Percentiles rank a stretch among this genome's conserved stretches.
phyloP scores from a whole-genome alignment of 2,888 invertebrate genomes.

The Leptinotarsa peninsularis region DNA sequence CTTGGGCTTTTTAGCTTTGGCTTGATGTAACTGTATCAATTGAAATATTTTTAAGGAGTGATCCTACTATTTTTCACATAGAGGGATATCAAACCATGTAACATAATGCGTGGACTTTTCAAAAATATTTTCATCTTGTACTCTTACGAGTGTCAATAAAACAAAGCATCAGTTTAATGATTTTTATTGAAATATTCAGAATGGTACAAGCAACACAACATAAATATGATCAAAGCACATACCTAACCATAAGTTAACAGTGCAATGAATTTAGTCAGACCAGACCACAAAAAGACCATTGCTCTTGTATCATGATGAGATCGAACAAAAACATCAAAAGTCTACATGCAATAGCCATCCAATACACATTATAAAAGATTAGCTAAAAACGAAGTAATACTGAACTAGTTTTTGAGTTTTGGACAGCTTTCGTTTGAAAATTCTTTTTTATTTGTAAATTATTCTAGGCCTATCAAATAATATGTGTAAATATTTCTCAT shows the following conservation, averaged over 20 bases:
- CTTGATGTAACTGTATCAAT: no score
- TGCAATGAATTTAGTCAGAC: slow-evolving; percentile 57
- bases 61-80: no score
- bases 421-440: slow-evolving; percentile 33
- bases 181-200: slow-evolving; percentile 65
- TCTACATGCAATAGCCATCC: slow-evolving; percentile 37
- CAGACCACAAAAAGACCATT: slow-evolving; percentile 51
- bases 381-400: slow-evolving; percentile 32
- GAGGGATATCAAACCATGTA: no score
- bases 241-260: slow-evolving; percentile 59
- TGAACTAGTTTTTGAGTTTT: slow-evolving; percentile 42
- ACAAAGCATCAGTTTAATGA: slow-evolving; percentile 12
- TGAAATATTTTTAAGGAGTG: no score
- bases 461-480: slow-evolving; percentile 24
- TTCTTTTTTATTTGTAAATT: slow-evolving; percentile 2
- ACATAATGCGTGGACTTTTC: no score
- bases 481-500: background rate
- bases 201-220: slow-evolving; percentile 67
- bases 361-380: slow-evolving; percentile 32
- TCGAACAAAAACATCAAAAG: slow-evolving; percentile 42
- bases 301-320: slow-evolving; percentile 48
- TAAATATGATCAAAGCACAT: slow-evolving; percentile 63
- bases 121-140: no score
- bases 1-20: no score
- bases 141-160: background rate